Evolutionary conservation across 2,113 vertebrate genomes (phyloP).

Genomic region (Lampris incognitus): DNA sequence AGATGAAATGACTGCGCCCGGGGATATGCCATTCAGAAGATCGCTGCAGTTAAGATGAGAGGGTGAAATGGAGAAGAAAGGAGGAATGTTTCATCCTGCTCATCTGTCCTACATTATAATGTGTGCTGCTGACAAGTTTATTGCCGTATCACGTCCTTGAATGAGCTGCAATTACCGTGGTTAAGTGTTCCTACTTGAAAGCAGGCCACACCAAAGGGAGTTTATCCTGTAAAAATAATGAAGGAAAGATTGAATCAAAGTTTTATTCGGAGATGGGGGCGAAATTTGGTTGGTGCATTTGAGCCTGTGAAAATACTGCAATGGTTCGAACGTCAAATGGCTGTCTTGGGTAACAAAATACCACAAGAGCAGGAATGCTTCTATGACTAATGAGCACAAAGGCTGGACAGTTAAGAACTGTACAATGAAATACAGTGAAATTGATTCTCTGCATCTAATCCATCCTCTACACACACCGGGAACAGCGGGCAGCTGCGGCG

Average conservation of each 20-base stretch:
- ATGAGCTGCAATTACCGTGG: conserved; percentile 61
- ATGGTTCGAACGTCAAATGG: not conserved
- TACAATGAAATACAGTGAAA: no score
- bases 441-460: no score
- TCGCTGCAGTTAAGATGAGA: conserved; percentile 66
- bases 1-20: conserved; percentile 62
- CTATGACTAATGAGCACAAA: not conserved
- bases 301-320: not conserved
- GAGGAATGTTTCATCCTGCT: conserved; percentile 45
- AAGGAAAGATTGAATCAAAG: conserved; percentile 24
- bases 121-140: conserved; percentile 75
- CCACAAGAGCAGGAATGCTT: not conserved
- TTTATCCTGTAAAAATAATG: conserved; percentile 41
- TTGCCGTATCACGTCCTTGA: conserved; percentile 73
- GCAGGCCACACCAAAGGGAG: conserved; percentile 39
- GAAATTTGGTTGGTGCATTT: not conserved
- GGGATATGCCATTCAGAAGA: conserved; percentile 53
- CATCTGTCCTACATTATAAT: conserved; percentile 64
- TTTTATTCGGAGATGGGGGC: conserved; percentile 12
- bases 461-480: no score
- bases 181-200: conserved; percentile 45
- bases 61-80: conserved; percentile 40
- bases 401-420: not conserved
- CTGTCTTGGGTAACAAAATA: not conserved
- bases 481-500: no score